phyloP scores from a whole-genome alignment of 2,888 invertebrate genomes.

The Leucophenga maculata region DNA sequence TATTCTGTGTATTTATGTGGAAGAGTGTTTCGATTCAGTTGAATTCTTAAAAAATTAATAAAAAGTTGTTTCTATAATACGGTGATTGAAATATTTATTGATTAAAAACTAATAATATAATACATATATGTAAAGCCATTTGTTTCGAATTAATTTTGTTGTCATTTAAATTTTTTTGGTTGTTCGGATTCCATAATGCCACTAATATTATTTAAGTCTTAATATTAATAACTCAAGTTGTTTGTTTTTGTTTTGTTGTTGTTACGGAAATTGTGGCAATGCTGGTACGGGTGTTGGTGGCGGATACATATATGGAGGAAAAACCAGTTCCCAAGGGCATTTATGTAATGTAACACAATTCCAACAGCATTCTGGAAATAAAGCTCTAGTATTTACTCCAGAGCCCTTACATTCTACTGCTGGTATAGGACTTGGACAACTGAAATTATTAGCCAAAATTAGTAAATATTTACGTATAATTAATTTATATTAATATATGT shows the following conservation, averaged over 20 bases:
- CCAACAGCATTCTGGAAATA: constrained; percentile 12
- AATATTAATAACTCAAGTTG: background rate
- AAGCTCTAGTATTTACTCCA: background rate
- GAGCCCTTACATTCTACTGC: background rate
- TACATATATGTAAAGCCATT: background rate
- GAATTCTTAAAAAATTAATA: too few relatives aligned
- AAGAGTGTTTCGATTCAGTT: too few relatives aligned
- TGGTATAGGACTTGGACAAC: constrained; percentile 2
- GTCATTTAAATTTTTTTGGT: too few relatives aligned
- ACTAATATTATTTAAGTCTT: background rate
- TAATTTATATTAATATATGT: too few relatives aligned
- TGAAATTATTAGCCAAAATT: background rate
- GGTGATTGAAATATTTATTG: too few relatives aligned
- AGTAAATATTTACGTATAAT: too few relatives aligned
- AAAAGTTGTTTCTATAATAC: too few relatives aligned
- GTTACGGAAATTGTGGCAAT: background rate
- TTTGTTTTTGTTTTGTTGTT: too few relatives aligned
- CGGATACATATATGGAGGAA: background rate
- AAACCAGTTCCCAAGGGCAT: background rate
- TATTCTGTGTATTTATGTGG: too few relatives aligned
- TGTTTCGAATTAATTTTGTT: too few relatives aligned
- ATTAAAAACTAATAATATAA: too few relatives aligned
- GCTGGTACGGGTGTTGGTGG: background rate
- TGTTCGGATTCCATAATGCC: too few relatives aligned
- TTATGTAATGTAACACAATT: background rate